Base-by-base conservation (phyloP, 2,888 invertebrate genomes). In the Carcina quercana region DNA sequence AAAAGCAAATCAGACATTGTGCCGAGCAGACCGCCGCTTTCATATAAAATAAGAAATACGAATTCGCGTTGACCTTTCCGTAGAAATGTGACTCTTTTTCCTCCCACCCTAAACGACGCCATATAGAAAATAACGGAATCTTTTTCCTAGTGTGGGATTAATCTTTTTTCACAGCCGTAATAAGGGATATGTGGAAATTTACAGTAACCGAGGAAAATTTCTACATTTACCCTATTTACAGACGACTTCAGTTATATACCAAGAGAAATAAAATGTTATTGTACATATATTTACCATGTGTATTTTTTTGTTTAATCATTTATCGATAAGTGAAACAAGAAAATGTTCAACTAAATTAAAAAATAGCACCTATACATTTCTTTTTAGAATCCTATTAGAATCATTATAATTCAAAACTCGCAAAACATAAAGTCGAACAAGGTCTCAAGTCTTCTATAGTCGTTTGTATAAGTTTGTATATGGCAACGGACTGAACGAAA, bases 41-140 rank as follows among this genome's bases (percentile, higher is more conserved):
- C 36, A 32, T 38, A 39, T 34, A 30, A 36, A 38, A 38, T 35
- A 42, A 36, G 37, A 34, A 35, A 38, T 28, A 30, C 25, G 31
- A 40, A 30, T n/a, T 40, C 30, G 30, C 26, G 34, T 38, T 43
- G 38, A 42, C 41, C 37, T 43, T 38, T 36, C 20, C 19, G 21
- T 19, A n/a, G 26, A 24, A 34, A 30, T 17, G 37, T 34, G 34
- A 32, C 25, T 33, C 34, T 28, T 34, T 39, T 37, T 25, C 24
- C 26, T 32, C 30, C 19, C 17, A 17, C 30, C 28, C 38, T 37
- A 34, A 40, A 43, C 35, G 34, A 20, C 34, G 34, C 35, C 37
- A 40, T 38, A 33, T 38, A 27, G 35, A 32, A 33, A 34, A 37
- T 31, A 34, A 35, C 22, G 12, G 40, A 41, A 41, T 37, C 31